Evolutionary conservation across 2,797 vertebrate species (phyloP), one percentile per base, ranked within the genome.

Genomic region (Karalla daura): DNA sequence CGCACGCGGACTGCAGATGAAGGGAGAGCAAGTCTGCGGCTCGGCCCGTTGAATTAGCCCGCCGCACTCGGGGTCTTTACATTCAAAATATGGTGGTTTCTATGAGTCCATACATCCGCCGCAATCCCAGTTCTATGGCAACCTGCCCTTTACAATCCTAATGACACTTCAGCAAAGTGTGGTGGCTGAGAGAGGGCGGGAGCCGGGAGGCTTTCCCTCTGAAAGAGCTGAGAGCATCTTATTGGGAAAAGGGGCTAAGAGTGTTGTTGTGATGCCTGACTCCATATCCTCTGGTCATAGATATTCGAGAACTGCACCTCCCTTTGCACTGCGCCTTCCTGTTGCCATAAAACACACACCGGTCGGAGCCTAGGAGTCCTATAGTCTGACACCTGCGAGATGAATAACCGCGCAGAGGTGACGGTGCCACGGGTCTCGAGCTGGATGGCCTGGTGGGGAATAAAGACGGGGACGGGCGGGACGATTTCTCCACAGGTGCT

Each of bases 81-180:
- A 87, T 91, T 78, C 45, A 81, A 83, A 86, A 86, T 72, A 76
- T 83, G 71, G 74, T 79, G 62, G 66, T 64, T n/a, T 85, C 78
- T 41, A 47, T 51, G 62, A 79, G 76, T 84, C 88, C 62, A 87
- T 89, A 86, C 73, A 65, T 87, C 64, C 63, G 63, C 46, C 49
- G 77, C 68, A 46, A 70, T 78, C 81, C 17, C 3, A 68, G 63
- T 81, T 80, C 78, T 76, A 77, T 85, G 84, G 85, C 80, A 86
- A 75, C 86, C 76, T 81, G 79, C 76, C 84, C 83, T 90, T 87
- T 88, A 82, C 67, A 76, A 76, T 75, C 87, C 78, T 87, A 85
- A 90, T 89, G 91, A 83, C 80, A 86, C 91, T 90, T 90, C 77
- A 90, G 83, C 80, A 89, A 88, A 91, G 88, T 90, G 88, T 78